Conservation (phyloP, 2,113 vertebrate genomes). For the Suricata suricatta region DNA sequence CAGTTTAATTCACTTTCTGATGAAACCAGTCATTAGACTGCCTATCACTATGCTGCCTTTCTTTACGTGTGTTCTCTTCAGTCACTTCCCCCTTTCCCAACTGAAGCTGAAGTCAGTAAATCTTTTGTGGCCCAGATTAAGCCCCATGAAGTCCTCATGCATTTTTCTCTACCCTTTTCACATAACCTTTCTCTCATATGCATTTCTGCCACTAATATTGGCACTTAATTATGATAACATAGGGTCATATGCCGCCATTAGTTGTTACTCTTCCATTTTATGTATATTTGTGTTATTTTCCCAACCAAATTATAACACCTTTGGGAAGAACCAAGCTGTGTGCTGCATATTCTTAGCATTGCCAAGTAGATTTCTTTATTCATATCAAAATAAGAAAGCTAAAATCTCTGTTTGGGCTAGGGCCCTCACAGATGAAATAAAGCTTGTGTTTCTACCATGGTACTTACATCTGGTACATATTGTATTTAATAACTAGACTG, state of each 20-base stretch:
- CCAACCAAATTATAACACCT: background rate
- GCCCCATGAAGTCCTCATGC: background rate
- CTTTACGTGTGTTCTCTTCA: background rate
- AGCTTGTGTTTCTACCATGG: background rate
- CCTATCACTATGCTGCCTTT: background rate
- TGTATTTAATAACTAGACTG: background rate
- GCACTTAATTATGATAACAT: background rate
- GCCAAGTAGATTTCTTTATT: background rate
- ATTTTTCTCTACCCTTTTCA: background rate
- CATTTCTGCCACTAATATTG: background rate
- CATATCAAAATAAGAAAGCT: background rate
- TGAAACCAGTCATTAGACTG: background rate
- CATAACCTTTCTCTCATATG: background rate
- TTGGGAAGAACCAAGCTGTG: background rate
- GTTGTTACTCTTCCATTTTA: background rate
- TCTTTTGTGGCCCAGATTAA: background rate
- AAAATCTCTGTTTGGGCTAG: background rate
- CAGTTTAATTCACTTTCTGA: background rate
- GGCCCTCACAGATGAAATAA: background rate
- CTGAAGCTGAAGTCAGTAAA: background rate
- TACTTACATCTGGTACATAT: background rate
- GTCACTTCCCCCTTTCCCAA: background rate
- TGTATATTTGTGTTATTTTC: background rate
- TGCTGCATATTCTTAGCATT: background rate
- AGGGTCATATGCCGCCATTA: background rate